These are phyloP conservation scores for Alentia gelatinosa DNA, from an alignment of 2,888 invertebrate genomes.

Conservation along the genomic window DNA sequence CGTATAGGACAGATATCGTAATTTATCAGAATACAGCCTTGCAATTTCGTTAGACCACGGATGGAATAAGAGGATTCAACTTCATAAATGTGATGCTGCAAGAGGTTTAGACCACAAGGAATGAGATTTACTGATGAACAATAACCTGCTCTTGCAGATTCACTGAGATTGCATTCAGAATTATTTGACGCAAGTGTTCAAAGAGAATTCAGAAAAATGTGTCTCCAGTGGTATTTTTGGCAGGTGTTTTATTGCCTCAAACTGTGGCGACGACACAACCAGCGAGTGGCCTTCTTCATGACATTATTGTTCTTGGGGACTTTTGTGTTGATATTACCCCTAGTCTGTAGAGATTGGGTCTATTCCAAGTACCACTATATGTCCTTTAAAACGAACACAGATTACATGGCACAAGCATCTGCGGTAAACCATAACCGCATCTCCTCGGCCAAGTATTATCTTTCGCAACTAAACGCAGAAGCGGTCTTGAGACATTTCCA, in stretches of 20 bases:
- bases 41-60: no score
- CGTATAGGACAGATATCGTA: no score
- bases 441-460: conserved; percentile 3
- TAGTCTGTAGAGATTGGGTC: conserved; percentile 49
- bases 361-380: conserved; percentile 43
- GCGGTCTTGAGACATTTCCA: not conserved
- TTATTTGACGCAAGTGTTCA: not conserved
- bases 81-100: no score
- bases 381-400: not conserved
- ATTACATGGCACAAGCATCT: not conserved
- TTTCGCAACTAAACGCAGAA: not conserved
- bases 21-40: no score
- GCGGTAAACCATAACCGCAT: conserved; percentile 22
- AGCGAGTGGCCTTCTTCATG: conserved; percentile 36
- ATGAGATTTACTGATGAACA: no score
- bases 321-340: conserved; percentile 45
- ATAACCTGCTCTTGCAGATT: no score
- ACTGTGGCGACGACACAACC: conserved; percentile 14
- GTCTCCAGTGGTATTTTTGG: not conserved
- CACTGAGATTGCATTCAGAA: no score
- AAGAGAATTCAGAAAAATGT: not conserved
- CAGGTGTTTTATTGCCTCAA: not conserved
- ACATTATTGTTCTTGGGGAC: conserved; percentile 1
- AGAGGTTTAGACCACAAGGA: no score
- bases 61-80: no score